Evolutionary conservation across 2,113 vertebrate species (phyloP).

Genomic region (Mixornis gularis): DNA sequence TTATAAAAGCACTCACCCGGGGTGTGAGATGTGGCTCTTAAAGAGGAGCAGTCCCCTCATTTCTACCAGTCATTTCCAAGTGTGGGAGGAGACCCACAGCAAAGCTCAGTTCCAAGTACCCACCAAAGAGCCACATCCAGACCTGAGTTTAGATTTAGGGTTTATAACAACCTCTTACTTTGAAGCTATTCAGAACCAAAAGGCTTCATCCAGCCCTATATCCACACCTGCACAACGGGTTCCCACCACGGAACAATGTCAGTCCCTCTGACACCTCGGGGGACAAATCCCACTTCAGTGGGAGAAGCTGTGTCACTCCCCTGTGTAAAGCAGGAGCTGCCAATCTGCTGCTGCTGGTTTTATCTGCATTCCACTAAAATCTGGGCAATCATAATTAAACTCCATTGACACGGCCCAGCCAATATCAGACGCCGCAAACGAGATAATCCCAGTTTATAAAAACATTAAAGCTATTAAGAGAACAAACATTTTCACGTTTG

Average conservation of each 20-base stretch:
- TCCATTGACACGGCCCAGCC: neutral
- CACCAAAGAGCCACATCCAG: neutral
- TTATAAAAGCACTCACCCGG: neutral
- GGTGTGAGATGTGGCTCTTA: neutral
- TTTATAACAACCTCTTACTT: neutral
- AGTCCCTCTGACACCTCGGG: neutral
- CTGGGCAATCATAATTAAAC: neutral
- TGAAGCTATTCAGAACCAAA: neutral
- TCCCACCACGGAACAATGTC: neutral
- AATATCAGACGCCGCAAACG: neutral
- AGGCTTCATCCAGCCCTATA: neutral
- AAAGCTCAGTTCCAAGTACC: neutral
- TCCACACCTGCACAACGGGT: fast-evolving
- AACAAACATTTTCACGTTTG: neutral
- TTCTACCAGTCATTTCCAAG: neutral
- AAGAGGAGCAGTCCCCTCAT: neutral
- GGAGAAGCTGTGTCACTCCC: neutral
- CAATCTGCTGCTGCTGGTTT: neutral
- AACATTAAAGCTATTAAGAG: neutral
- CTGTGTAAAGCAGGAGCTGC: neutral
- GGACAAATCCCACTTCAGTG: neutral
- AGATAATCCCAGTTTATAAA: neutral
- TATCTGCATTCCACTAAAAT: neutral
- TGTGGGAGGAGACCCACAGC: neutral
- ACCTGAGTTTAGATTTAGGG: neutral